Percentiles rank a stretch among this genome's conserved stretches.
Conservation (phyloP, 1,140 invertebrate species). For the Aphidius gifuensis region DNA sequence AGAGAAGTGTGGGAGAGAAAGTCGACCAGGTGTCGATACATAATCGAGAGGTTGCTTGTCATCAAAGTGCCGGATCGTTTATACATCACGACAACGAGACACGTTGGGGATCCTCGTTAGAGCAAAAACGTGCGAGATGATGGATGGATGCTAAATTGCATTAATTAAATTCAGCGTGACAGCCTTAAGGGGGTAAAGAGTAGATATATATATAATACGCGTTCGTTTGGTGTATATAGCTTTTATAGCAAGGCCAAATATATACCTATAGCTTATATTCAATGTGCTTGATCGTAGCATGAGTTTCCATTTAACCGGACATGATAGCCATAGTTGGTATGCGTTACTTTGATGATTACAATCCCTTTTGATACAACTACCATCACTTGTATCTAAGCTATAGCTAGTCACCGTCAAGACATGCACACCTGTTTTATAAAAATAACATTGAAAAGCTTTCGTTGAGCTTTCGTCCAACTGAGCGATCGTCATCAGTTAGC, state of each 20-base stretch:
- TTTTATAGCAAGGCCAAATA: slow-evolving; percentile 27
- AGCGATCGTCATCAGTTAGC: too few relatives aligned
- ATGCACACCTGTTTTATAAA: slow-evolving; percentile 20
- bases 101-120: slow-evolving; percentile 44
- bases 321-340: slow-evolving; percentile 20
- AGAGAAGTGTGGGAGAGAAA: background rate
- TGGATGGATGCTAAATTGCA: slow-evolving; percentile 56
- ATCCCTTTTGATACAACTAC: slow-evolving; percentile 17
- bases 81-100: slow-evolving; percentile 18
- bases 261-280: slow-evolving; percentile 36
- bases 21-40: slow-evolving; percentile 40
- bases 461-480: too few relatives aligned
- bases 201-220: background rate
- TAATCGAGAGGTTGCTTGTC: slow-evolving; percentile 39
- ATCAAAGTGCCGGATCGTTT: slow-evolving; percentile 42
- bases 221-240: background rate
- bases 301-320: slow-evolving; percentile 35
- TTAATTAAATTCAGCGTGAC: slow-evolving; percentile 56
- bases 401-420: slow-evolving; percentile 4
- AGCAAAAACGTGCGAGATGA: slow-evolving; percentile 54
- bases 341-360: slow-evolving; percentile 47
- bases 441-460: too few relatives aligned
- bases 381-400: slow-evolving; percentile 7
- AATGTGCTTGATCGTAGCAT: slow-evolving; percentile 38
- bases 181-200: slow-evolving; percentile 26